These are phyloP conservation scores for Aphis craccivora DNA, from an alignment of 1,140 invertebrate species.

Conservation along the genomic window DNA sequence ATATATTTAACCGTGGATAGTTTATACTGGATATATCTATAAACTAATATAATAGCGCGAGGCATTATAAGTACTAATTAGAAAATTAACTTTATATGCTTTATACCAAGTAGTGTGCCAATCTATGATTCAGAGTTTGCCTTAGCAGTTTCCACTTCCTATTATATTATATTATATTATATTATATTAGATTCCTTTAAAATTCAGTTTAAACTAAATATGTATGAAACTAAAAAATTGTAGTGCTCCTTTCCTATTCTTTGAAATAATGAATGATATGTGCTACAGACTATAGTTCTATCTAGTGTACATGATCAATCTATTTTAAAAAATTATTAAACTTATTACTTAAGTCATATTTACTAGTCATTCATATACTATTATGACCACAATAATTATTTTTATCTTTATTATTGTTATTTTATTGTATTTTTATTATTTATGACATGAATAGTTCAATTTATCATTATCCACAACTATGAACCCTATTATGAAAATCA, in stretches of 20 bases:
- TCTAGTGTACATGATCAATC: background rate
- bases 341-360: background rate
- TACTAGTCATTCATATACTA: background rate
- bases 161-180: too few relatives aligned
- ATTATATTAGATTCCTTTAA: background rate
- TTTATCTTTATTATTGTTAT: background rate
- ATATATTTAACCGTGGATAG: background rate
- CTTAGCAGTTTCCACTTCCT: background rate
- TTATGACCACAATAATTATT: background rate
- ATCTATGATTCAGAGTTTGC: background rate
- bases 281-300: background rate
- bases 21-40: background rate
- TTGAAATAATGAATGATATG: background rate
- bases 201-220: background rate
- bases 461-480: background rate
- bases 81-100: background rate
- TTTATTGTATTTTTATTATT: conserved; percentile 1
- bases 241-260: background rate
- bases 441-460: background rate
- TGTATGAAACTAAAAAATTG: background rate
- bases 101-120: background rate
- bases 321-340: background rate
- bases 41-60: too few relatives aligned
- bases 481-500: background rate
- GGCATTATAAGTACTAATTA: background rate